A percentile compares a stretch with the other conserved stretches of the same genome.
Evolutionary conservation across 2,113 vertebrate species (phyloP).

Genomic region (Gopherus flavomarginatus): DNA sequence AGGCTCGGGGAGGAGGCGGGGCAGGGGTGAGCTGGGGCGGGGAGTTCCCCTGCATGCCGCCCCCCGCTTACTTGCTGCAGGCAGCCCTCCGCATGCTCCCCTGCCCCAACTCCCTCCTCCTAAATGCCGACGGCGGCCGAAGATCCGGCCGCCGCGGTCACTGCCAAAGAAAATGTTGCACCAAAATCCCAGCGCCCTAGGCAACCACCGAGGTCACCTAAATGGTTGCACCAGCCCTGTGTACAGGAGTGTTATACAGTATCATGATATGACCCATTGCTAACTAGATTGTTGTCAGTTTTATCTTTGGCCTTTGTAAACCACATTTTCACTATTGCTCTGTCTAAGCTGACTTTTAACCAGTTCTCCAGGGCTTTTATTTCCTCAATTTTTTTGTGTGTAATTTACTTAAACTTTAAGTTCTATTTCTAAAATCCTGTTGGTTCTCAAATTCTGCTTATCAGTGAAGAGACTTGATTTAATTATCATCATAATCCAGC

Average conservation of each 20-base stretch:
- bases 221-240: neutral
- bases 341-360: neutral
- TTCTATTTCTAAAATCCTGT: neutral
- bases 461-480: neutral
- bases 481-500: neutral
- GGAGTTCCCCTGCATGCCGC: too few species aligned
- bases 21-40: too few species aligned
- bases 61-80: too few species aligned
- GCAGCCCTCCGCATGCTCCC: too few species aligned
- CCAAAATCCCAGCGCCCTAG: too few species aligned
- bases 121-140: too few species aligned
- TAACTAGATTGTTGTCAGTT: neutral
- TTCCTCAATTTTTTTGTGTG: neutral
- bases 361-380: neutral
- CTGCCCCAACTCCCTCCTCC: too few species aligned
- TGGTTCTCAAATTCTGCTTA: neutral
- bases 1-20: too few species aligned
- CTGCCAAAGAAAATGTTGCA: too few species aligned
- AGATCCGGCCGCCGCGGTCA: too few species aligned
- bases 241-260: neutral
- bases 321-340: neutral
- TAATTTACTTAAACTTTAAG: constrained; percentile 8
- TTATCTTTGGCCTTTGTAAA: neutral
- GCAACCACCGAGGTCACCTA: too few species aligned
- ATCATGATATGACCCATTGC: neutral